Base-by-base conservation (phyloP, 2,888 invertebrate species). In the Leptinotarsa juncta region DNA sequence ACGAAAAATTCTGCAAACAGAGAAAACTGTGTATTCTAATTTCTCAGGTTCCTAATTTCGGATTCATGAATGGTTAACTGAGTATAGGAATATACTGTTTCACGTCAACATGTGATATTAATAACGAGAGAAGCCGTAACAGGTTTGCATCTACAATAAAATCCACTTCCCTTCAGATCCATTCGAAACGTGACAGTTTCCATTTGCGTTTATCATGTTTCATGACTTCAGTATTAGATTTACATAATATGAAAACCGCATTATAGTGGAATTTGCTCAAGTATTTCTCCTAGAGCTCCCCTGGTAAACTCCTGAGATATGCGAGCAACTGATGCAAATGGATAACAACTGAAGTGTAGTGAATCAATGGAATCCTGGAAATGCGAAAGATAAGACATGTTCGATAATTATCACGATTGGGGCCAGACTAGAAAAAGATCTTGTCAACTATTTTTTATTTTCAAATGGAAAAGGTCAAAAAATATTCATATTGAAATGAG, bases 121-220 rank as follows among this genome's bases (percentile, higher is more conserved):
- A 16, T 14, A 51, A 51, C 4, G 14, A 4, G 51, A 16, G n/a
- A 16, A 51, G 32, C 62, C 32, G 32, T 15, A 26, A 62, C 32
- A 62, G 62, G 62, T 62, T 62, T 32, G 32, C 20, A 60, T 60
- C 14, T 14, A 16, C 16, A 62, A 26, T 16, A n/a, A 32, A 26
- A 62, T 62, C 16, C 26, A 15, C 26, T 26, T 62, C 26, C 32
- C 62, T 14, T 32, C 12, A 18, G 42, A 62, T 32, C 26, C 32
- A 62, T 62, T 62, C 32, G 26, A 32, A 62, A 62, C n/a, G 62
- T 32, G 62, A 62, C 62, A 62, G 23, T 26, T 62, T 62, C 62
- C 62, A 62, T 62, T 62, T 62, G n/a, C 15, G 62, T 62, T 26
- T 62, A 26, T 62, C 62, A 62, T 62, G 32, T 62, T 62, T 62